phyloP scores from a whole-genome alignment of 2,888 invertebrate species.

The Eupithecia tripunctaria region DNA sequence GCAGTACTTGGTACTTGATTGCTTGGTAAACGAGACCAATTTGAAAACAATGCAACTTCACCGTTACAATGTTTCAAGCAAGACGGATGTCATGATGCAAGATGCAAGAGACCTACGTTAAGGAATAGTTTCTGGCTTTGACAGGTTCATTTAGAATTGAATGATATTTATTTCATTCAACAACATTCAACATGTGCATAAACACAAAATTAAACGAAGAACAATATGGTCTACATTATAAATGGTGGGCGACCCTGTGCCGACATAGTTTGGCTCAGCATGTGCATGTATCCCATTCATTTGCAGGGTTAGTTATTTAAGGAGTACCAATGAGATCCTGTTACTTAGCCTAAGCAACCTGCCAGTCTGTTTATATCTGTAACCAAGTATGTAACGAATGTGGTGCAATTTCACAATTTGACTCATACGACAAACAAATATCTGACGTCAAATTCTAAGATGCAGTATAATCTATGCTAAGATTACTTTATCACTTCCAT shows the following conservation, averaged over 20 bases:
- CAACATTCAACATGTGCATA: not conserved
- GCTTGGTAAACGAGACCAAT: not conserved
- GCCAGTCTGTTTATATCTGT: not conserved
- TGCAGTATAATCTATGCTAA: not conserved
- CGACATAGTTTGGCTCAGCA: not conserved
- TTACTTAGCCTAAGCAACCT: not conserved
- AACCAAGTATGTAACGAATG: not conserved
- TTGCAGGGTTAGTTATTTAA: not conserved
- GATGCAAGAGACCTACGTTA: not conserved
- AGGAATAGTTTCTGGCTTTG: not conserved
- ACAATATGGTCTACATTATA: not conserved
- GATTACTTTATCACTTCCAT: slow-evolving; percentile 10
- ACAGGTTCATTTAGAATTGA: not conserved
- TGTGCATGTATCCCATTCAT: not conserved
- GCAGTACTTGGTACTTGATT: not conserved
- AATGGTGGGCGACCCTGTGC: not conserved
- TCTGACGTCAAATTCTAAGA: not conserved
- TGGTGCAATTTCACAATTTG: not conserved
- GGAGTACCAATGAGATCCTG: not conserved
- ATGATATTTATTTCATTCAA: not conserved
- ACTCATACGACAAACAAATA: slow-evolving; percentile 1
- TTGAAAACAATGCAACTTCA: not conserved
- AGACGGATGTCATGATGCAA: not conserved
- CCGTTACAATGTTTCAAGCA: slow-evolving; percentile 2
- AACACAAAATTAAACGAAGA: not conserved